Percentiles rank a stretch among this genome's conserved stretches.
These are phyloP conservation scores for Cottus gobio DNA, from an alignment of 2,113 vertebrate species.

Conservation along the genomic window DNA sequence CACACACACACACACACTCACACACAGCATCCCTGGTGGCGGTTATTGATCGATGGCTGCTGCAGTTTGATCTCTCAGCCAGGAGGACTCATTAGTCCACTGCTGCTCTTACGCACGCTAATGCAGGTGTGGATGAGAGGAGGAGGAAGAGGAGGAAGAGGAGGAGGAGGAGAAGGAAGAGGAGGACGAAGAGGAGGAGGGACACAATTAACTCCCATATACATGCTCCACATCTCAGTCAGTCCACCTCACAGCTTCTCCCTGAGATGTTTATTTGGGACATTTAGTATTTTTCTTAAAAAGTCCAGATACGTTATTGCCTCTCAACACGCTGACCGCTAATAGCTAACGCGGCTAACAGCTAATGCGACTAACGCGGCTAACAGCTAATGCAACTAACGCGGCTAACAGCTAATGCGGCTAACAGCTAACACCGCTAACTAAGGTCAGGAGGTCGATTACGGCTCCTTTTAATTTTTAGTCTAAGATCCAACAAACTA, in stretches of 20 bases:
- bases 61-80: slow-evolving; percentile 36
- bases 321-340: no score
- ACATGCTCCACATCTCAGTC: not conserved
- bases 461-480: no score
- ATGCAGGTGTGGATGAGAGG: not conserved
- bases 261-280: no score
- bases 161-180: not conserved
- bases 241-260: not conserved
- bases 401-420: no score
- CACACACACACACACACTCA: not conserved
- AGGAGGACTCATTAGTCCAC: slow-evolving; percentile 39
- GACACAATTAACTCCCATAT: not conserved
- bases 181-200: slow-evolving; percentile 3
- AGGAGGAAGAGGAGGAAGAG: not conserved
- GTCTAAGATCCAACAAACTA: no score
- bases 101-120: slow-evolving; percentile 31
- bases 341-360: no score
- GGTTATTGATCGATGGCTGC: slow-evolving; percentile 54
- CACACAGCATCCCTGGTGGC: slow-evolving; percentile 2
- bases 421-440: no score
- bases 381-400: no score
- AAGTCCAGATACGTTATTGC: no score
- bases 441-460: no score
- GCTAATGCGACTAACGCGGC: no score
- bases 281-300: no score